Percentiles rank a stretch among this genome's conserved stretches.
Evolutionary conservation across 2,797 vertebrate species (phyloP).

Genomic region (Myotis findleyi): DNA sequence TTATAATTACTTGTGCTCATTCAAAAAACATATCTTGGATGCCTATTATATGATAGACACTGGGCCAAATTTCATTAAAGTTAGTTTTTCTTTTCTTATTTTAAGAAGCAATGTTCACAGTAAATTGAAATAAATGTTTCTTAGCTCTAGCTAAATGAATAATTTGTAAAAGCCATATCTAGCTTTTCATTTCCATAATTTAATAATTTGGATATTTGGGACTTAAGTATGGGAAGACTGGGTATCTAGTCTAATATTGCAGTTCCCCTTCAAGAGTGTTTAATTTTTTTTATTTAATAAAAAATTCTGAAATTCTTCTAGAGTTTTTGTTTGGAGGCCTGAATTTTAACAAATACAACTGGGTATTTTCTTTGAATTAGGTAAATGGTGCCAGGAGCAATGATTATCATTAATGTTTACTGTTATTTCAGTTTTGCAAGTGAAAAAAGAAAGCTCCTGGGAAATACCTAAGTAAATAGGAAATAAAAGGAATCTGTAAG

Average conservation of each 20-base stretch:
- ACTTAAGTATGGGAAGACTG: neutral
- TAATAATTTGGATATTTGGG: slow-evolving; percentile 26
- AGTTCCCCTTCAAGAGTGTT: neutral
- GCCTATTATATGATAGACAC: neutral
- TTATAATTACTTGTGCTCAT: neutral
- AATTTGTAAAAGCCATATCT: neutral
- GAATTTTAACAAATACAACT: slow-evolving; percentile 62
- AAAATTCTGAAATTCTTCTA: slow-evolving; percentile 10
- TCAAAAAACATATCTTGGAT: neutral
- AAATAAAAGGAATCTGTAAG: slow-evolving; percentile 38
- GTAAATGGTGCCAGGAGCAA: slow-evolving; percentile 46
- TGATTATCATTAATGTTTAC: slow-evolving; percentile 60
- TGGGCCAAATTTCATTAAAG: neutral
- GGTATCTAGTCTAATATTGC: neutral
- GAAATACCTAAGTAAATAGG: slow-evolving; percentile 51
- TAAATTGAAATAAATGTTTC: slow-evolving; percentile 42
- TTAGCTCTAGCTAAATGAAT: neutral
- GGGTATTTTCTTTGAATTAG: slow-evolving; percentile 60
- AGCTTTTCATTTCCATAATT: neutral
- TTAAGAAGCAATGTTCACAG: neutral
- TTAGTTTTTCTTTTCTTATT: slow-evolving; percentile 35
- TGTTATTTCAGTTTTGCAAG: slow-evolving; percentile 48
- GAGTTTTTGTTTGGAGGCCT: slow-evolving; percentile 25
- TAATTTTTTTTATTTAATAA: slow-evolving; percentile 44
- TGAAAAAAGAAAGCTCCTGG: slow-evolving; percentile 37